Evolutionary conservation across 2,113 vertebrate species (phyloP).

Genomic region (Tamias sibiricus): DNA sequence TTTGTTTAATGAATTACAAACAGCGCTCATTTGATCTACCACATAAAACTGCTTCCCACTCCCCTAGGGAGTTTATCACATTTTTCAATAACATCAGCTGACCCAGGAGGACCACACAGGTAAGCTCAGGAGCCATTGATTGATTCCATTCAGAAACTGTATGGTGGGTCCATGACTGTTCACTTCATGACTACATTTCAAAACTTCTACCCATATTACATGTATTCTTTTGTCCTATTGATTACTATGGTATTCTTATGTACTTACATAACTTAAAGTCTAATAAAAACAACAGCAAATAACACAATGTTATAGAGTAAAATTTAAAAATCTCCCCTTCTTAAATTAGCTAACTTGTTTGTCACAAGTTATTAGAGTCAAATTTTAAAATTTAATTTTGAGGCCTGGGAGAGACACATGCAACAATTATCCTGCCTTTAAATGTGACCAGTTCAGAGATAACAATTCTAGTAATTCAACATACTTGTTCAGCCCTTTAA

Average conservation of each 20-base stretch:
- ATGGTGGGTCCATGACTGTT: neutral
- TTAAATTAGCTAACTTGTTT: slow-evolving; percentile 11
- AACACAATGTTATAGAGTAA: neutral
- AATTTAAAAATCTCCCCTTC: neutral
- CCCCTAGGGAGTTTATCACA: neutral
- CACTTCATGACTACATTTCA: neutral
- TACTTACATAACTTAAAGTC: neutral
- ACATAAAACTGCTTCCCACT: neutral
- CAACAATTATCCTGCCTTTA: neutral
- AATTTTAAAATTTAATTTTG: neutral
- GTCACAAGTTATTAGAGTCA: neutral
- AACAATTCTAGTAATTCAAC: neutral
- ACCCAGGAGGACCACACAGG: neutral
- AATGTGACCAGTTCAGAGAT: neutral
- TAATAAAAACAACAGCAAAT: neutral
- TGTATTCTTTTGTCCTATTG: neutral
- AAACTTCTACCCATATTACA: neutral
- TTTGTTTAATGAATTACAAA: neutral
- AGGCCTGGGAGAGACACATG: neutral
- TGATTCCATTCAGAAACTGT: neutral
- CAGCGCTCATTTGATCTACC: neutral
- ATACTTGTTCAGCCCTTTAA: neutral
- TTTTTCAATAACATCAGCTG: neutral
- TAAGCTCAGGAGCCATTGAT: neutral
- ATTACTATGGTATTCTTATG: neutral